A percentile compares a stretch with the other conserved stretches of the same genome.
These are phyloP conservation scores for Megalops atlanticus DNA, from an alignment of 2,113 vertebrate species.

Conservation along the genomic window DNA sequence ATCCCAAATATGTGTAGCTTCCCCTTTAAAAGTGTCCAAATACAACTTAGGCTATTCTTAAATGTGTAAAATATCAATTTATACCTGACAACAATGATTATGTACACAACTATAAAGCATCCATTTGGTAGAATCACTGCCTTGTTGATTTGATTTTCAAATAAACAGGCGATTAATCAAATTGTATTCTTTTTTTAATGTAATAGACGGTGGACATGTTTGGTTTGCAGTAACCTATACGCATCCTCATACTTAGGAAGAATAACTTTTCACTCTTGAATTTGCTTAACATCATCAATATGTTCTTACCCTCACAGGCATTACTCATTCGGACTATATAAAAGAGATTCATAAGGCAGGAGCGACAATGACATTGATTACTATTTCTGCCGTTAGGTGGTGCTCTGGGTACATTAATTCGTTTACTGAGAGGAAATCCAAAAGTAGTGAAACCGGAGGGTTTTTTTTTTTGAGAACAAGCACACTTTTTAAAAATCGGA, in stretches of 20 bases:
- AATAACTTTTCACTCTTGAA: background rate
- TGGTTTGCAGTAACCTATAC: background rate
- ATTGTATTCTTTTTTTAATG: no score
- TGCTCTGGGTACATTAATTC: slow-evolving; percentile 46
- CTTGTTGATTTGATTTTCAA: no score
- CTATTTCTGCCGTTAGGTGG: slow-evolving; percentile 51
- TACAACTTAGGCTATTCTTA: background rate
- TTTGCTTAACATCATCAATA: background rate
- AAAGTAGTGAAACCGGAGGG: background rate
- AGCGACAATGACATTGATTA: background rate
- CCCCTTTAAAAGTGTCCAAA: background rate
- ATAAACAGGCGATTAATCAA: no score
- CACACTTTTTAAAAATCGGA: slow-evolving; percentile 12
- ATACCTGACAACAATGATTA: background rate
- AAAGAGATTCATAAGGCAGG: background rate
- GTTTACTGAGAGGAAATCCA: background rate
- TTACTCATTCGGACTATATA: background rate
- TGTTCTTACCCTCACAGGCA: background rate
- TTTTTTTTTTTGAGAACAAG: slow-evolving; percentile 24
- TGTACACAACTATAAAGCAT: background rate
- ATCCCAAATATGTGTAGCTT: background rate
- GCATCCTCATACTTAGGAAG: background rate
- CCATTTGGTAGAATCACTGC: background rate
- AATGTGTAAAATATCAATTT: background rate
- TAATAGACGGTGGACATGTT: no score